phyloP scores from a whole-genome alignment of 37 sponge, comb jelly and placozoan species.

The Cliona cf. orientalis region DNA sequence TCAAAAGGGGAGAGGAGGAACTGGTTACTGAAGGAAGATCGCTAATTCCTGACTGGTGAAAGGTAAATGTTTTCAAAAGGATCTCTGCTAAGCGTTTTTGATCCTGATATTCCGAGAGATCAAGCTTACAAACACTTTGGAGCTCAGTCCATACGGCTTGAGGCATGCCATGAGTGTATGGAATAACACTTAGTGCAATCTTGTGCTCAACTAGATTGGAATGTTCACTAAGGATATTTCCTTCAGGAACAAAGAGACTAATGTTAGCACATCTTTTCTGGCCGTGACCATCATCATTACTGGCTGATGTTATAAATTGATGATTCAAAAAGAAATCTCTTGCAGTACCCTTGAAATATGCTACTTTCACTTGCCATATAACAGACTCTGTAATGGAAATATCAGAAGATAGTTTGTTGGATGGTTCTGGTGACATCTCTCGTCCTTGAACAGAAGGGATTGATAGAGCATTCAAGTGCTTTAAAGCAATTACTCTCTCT shows the following conservation, averaged over 20 bases:
- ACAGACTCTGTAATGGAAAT: background rate
- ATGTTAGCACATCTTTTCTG: background rate
- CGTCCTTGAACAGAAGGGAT: background rate
- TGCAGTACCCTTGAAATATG: constrained; percentile 1
- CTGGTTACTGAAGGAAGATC: background rate
- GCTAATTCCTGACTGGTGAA: background rate
- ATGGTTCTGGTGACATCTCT: background rate
- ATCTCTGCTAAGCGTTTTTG: background rate
- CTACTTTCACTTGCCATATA: constrained; percentile 19
- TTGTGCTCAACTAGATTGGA: background rate
- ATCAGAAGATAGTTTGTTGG: background rate
- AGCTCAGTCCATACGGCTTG: background rate
- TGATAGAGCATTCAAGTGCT: background rate
- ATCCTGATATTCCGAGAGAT: background rate
- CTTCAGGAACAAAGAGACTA: background rate
- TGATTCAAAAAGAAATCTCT: background rate
- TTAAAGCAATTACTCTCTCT: background rate
- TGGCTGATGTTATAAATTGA: background rate
- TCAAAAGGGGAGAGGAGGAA: constrained; percentile 5
- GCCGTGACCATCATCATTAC: background rate
- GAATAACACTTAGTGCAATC: background rate
- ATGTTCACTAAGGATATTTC: too few species aligned
- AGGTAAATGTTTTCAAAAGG: background rate
- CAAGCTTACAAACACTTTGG: background rate
- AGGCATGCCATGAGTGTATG: background rate